Base-by-base conservation (phyloP, 2,797 vertebrate species). In the Syngnathus acus region DNA sequence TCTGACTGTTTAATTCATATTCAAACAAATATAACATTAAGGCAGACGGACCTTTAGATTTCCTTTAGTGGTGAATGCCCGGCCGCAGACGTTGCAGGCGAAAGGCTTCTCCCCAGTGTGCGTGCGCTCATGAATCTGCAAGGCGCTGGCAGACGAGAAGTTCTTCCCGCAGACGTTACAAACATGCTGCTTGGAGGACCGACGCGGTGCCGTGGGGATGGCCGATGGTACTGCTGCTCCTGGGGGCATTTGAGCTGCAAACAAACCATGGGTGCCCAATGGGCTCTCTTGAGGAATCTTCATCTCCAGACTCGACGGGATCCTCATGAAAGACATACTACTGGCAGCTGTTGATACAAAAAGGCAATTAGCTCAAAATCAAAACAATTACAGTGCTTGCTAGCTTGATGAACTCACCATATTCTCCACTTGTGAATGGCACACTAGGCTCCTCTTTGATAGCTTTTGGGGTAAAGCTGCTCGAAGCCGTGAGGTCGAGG, bases 21-120 rank as follows among this genome's bases (percentile, higher is more conserved):
- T 32, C 32, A 32, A 32, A 32, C 32, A 32, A 4, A 32, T 32
- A 32, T 32, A 32, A 32, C 32, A 32, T 32, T 32, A 32, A 32
- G 14, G 26, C 55, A 57, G 5, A 53, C n/a, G 9, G 78, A 97
- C 97, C 93, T 99, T 99, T 16, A 99, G 88, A 82, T 99, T 99
- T 75, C 97, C 97, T 68, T 99, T 99, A 1, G 97, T 99, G 73
- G 97, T 98, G 62, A 99, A 99, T 10, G 97, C 97, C 68, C 96
- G 89, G 65, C 95, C 94, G 54, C 97, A 99, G 70, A 98, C 92
- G 73, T 92, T 94, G 76, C 97, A 99, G n/a, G 90, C 95, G 13
- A 98, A 99, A 0, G 97, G 97, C 83, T 99, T 99, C 89, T 99
- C 97, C 6, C 97, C 97, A 0, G 97, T 98, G 68, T 99, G 97